Base-by-base conservation (phyloP, 2,888 invertebrate species). In the Chrysodeixis includens region DNA sequence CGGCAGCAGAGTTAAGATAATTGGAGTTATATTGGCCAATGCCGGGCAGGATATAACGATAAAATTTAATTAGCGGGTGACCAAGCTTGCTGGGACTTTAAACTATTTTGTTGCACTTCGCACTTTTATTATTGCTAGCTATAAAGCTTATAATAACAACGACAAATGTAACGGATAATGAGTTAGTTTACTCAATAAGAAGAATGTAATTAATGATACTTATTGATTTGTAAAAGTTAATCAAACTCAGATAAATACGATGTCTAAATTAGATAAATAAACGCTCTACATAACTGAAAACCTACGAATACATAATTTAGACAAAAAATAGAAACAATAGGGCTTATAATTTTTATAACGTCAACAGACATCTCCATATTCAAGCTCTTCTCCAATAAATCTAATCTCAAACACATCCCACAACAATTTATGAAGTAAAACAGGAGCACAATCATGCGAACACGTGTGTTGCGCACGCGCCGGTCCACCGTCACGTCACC, bases 381-480 rank as follows among this genome's bases (percentile, higher is more conserved):
- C n/a, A n/a, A n/a, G n/a, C 26, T 26, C 2, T 26, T 26, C 26
- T 26, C 26, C 26, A 26, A 26, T 26, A 26, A 2, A 26, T 26
- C 6, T 16, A 22, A 40, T 32, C 53, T 56, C 56, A n/a, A 16
- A 71, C 44, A 18, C 7, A 46, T 12, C 16, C 22, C 18, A 20
- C 62, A 69, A 66, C 54, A 68, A 77, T 78, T 72, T 71, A 70
- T 72, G 62, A 40, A n/a, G 40, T 69, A 71, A 62, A 69, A 66
- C 63, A 66, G 71, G 63, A 65, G 64, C 46, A 57, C 65, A 74
- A 66, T 77, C 64, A 74, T 49, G 46, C 46, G 16, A 49, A 49
- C 83, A 84, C 77, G 79, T 79, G 83, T 61, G 46, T 18, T 62
- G 78, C 76, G 74, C 69, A 56, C 68, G 70, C 78, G 63, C 69